Evolutionary conservation across 2,888 invertebrate species (phyloP), one percentile per base, ranked within the genome.

Genomic region (Ochropleura plecta): DNA sequence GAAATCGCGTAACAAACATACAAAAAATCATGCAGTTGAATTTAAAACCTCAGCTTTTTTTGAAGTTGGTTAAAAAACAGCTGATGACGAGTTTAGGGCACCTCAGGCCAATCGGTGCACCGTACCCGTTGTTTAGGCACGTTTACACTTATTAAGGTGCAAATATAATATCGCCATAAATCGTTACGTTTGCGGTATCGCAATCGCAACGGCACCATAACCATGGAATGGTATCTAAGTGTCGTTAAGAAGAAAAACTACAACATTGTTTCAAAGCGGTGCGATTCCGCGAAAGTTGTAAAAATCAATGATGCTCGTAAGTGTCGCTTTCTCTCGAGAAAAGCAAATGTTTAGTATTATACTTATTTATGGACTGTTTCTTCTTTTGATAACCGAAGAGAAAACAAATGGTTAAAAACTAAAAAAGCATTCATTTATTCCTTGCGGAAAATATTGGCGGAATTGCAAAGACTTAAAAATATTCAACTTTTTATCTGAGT

Each of bases 221-320:
- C 51, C 64, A 73, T 44, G 20, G 48, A 62, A 60, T 57, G 60
- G 12, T 42, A 49, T 44, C 53, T 20, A 16, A 59, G 49, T 51
- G 30, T 10, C 60, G 40, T 59, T 44, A 7, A 46, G 12, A 59
- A 59, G 40, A 70, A 70, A 65, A 67, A 57, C 69, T 69, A 59
- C 60, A 64, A 64, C 62, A 67, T n/a, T 60, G 60, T 57, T 69
- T 12, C 51, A 42, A 6, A 46, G 12, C 18, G n/a, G 9, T 30
- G 70, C 57, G 63, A 69, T 71, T 66, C 64, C 48, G 46, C 74
- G 85, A 77, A 79, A 82, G 76, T 70, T 74, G 72, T 82, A 71
- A 84, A 84, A 84, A 77, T 85, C 79, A 85, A 82, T 85, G 79
- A 75, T 49, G 70, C 72, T 64, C 44, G 74, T 63, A 71, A 85